phyloP scores from a whole-genome alignment of 2,113 vertebrate species.

The Pica pica region DNA sequence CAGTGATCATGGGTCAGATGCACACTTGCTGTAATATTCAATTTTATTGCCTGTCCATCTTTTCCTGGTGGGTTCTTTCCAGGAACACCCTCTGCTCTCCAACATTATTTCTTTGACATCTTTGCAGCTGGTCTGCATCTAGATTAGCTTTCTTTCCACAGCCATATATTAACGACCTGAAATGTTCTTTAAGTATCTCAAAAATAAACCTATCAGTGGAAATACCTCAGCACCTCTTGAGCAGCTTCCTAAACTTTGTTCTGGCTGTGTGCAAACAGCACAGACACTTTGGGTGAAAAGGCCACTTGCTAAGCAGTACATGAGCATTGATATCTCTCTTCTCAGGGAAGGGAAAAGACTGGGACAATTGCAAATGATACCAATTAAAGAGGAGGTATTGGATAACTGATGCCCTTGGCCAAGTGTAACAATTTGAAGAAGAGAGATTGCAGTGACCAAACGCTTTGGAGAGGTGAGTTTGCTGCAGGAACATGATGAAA shows the following conservation, averaged over 20 bases:
- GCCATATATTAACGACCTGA: background rate
- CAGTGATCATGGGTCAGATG: background rate
- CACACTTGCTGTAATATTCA: background rate
- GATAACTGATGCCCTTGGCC: background rate
- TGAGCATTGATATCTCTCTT: background rate
- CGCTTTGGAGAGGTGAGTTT: background rate
- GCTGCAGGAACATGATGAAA: background rate
- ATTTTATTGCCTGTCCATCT: background rate
- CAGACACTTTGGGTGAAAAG: fast-evolving
- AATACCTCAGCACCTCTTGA: background rate
- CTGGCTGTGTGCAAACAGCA: background rate
- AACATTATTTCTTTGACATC: background rate
- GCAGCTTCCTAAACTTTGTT: background rate
- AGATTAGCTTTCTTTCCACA: background rate
- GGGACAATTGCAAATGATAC: background rate
- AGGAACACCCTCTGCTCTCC: background rate
- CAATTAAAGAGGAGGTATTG: background rate
- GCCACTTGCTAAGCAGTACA: background rate
- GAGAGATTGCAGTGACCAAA: background rate
- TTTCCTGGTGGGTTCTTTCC: background rate
- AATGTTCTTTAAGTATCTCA: background rate
- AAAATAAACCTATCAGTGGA: background rate
- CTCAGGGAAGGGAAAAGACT: background rate
- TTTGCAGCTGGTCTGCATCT: background rate
- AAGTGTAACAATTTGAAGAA: background rate